Evolutionary conservation across 2,888 invertebrate species (phyloP).

Genomic region (Chrysolina oricalcia): DNA sequence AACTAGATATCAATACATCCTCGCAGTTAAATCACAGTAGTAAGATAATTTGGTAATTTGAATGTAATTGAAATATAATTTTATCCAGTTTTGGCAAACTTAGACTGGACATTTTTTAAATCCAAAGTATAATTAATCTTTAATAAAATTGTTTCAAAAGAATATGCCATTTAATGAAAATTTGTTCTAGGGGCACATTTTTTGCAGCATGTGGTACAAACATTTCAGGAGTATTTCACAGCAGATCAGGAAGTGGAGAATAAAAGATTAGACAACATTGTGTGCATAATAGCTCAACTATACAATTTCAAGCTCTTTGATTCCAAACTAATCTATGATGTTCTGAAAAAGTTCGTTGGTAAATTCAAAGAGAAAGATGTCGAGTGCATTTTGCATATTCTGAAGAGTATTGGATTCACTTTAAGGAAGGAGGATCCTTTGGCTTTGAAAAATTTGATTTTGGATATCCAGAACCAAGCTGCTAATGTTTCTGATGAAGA

Average conservation of each 20-base stretch:
- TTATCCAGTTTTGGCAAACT: no score
- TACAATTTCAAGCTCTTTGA: slow-evolving; percentile 94
- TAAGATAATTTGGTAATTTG: no score
- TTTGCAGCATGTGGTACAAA: slow-evolving; percentile 81
- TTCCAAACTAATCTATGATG: slow-evolving; percentile 84
- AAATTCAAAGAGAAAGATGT: slow-evolving; percentile 85
- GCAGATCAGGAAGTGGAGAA: slow-evolving; percentile 75
- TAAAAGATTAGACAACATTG: slow-evolving; percentile 88
- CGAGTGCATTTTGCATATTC: slow-evolving; percentile 85
- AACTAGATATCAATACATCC: no score
- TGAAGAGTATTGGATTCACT: slow-evolving; percentile 87
- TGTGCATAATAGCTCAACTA: slow-evolving; percentile 84
- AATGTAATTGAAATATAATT: no score
- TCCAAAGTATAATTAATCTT: no score
- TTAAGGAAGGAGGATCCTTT: slow-evolving; percentile 90
- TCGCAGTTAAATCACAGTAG: no score
- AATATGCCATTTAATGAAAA: neutral
- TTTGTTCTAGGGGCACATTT: slow-evolving; percentile 82
- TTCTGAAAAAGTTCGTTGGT: slow-evolving; percentile 80
- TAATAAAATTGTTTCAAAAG: no score
- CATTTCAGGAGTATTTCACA: slow-evolving; percentile 77
- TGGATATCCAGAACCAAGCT: slow-evolving; percentile 79
- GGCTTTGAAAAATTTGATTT: slow-evolving; percentile 84
- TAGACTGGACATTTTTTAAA: no score
- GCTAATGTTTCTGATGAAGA: slow-evolving; percentile 62